These are phyloP conservation scores for Thalpophila matura DNA, from an alignment of 2,888 invertebrate species.

Conservation along the genomic window DNA sequence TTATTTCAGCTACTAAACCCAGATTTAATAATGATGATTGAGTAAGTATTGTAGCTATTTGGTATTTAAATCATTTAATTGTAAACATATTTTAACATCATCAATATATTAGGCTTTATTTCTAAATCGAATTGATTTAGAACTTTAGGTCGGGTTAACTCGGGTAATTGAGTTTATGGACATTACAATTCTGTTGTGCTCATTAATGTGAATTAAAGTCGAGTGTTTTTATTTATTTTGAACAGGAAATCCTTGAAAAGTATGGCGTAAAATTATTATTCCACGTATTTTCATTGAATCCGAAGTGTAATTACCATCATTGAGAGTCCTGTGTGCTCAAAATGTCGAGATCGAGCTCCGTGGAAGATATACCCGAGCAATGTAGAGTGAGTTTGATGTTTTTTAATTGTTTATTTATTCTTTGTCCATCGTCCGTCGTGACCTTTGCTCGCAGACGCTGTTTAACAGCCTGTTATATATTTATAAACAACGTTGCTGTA, in stretches of 20 bases:
- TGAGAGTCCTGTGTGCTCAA: conserved; percentile 48
- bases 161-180: neutral
- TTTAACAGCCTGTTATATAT: conserved; percentile 29
- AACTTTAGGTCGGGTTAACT: too few relatives aligned
- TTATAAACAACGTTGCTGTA: conserved; percentile 57
- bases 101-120: too few relatives aligned
- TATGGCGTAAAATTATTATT: conserved; percentile 69
- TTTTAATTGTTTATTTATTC: conserved; percentile 65
- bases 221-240: conserved; percentile 68
- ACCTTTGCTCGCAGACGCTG: conserved; percentile 68
- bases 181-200: conserved; percentile 26
- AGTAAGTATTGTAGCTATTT: too few relatives aligned
- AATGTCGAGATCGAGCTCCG: conserved; percentile 84
- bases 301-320: conserved; percentile 20
- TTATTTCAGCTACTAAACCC: too few relatives aligned
- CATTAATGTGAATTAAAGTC: conserved; percentile 32
- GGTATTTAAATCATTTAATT: too few relatives aligned
- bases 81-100: too few relatives aligned
- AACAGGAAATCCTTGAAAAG: conserved; percentile 66
- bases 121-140: too few relatives aligned
- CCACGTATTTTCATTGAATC: conserved; percentile 31
- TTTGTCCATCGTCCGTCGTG: conserved; percentile 63
- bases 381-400: conserved; percentile 76
- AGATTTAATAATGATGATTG: too few relatives aligned
- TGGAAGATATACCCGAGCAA: conserved; percentile 85